Conservation (phyloP, 2,113 vertebrate genomes). For the Leptobrachium ailaonicum region DNA sequence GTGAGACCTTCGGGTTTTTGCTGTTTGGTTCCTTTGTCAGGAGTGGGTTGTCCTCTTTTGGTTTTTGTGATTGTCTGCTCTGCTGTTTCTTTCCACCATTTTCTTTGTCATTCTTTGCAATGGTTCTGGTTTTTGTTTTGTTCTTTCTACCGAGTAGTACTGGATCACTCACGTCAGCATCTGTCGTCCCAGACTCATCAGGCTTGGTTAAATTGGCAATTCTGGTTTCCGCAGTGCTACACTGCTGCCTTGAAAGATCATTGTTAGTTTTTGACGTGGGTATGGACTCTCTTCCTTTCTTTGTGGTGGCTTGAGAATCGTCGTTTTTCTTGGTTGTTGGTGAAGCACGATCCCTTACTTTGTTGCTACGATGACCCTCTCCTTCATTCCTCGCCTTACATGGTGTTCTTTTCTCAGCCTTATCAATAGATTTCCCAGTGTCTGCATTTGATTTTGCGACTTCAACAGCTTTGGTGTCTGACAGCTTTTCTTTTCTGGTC, state of each 20-base stretch:
- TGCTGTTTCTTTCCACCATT: neutral
- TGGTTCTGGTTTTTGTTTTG: neutral
- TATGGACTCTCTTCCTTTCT: neutral
- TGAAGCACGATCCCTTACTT: neutral
- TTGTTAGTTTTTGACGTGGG: neutral
- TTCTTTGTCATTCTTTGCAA: neutral
- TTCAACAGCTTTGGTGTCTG: neutral
- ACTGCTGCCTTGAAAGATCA: neutral
- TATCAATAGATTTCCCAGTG: neutral
- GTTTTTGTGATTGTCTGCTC: neutral
- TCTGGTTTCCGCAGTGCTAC: neutral
- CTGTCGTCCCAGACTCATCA: neutral
- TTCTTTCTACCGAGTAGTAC: neutral
- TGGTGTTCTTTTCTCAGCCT: neutral
- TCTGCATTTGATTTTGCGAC: neutral
- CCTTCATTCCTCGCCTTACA: neutral
- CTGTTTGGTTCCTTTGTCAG: neutral
- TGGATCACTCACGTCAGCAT: neutral
- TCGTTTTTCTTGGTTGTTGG: neutral
- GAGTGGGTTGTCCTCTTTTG: neutral
- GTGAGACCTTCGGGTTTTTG: neutral
- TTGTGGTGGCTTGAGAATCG: neutral
- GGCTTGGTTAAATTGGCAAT: neutral
- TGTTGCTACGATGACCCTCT: neutral
- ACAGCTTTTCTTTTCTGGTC: neutral